Evolutionary conservation across 2,113 vertebrate species (phyloP).

Genomic region (Hoplias malabaricus): DNA sequence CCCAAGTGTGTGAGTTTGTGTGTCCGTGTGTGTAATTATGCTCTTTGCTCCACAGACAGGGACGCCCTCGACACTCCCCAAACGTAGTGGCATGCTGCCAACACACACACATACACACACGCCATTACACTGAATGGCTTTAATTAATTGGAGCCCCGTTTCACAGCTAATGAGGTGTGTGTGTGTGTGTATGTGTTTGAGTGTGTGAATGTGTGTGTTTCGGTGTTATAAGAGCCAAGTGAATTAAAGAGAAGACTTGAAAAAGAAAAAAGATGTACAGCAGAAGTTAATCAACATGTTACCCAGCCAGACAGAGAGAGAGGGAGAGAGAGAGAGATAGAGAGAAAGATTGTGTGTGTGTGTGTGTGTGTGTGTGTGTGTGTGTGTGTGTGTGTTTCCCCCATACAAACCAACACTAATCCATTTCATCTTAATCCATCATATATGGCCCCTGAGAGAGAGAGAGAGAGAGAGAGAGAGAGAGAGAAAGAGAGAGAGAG

Average conservation of each 20-base stretch:
- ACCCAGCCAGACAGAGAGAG: not conserved
- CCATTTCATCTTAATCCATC: too few relatives aligned
- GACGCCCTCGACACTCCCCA: constrained; percentile 18
- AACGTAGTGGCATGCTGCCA: not conserved
- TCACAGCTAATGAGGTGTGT: constrained; percentile 26
- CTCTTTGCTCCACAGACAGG: constrained; percentile 15
- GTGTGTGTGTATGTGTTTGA: not conserved
- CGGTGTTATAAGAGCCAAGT: constrained; percentile 59
- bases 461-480: constrained; percentile 10
- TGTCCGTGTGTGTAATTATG: not conserved
- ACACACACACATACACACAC: constrained; percentile 18
- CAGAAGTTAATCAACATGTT: not conserved
- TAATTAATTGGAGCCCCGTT: constrained; percentile 29
- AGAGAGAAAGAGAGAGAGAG: constrained; percentile 17
- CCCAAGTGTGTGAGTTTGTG: constrained; percentile 6
- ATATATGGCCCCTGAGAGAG: not conserved
- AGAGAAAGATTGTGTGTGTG: not conserved
- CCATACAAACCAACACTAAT: too few relatives aligned
- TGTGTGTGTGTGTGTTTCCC: not conserved
- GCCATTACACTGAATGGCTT: constrained; percentile 23
- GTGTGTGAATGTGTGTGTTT: not conserved
- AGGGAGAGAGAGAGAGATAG: not conserved
- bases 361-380: constrained; percentile 3
- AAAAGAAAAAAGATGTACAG: not conserved
- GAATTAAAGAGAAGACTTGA: not conserved